Percentiles rank a stretch among this genome's conserved stretches.
These are phyloP conservation scores for Anas flavirostris DNA, from an alignment of 2,797 vertebrate genomes.

Conservation along the genomic window DNA sequence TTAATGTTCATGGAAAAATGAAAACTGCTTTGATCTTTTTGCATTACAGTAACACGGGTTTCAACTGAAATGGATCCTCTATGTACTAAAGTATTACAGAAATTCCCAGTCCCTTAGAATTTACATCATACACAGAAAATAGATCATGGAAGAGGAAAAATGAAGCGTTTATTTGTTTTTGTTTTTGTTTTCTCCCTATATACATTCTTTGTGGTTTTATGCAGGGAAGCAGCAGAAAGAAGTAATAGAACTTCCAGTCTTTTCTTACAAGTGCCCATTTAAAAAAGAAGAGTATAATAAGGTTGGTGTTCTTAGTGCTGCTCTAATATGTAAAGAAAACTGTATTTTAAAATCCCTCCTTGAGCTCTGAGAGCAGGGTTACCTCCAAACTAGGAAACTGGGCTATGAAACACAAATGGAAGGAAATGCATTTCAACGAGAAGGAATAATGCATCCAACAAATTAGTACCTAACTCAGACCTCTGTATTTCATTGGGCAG, in stretches of 20 bases:
- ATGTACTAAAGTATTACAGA: not conserved
- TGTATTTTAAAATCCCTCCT: not conserved
- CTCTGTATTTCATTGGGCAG: not conserved
- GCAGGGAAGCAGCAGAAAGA: not conserved
- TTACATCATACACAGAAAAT: not conserved
- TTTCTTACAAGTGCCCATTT: not conserved
- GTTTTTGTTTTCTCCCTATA: not conserved
- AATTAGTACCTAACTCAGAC: not conserved
- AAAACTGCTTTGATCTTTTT: not conserved
- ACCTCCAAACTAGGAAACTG: not conserved
- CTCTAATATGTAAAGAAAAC: not conserved
- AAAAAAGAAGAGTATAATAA: not conserved
- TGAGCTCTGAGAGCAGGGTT: not conserved
- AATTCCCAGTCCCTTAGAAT: not conserved
- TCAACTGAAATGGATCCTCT: not conserved
- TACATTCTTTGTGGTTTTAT: not conserved
- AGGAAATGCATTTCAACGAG: not conserved
- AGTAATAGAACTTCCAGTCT: not conserved
- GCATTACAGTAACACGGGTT: not conserved
- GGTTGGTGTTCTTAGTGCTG: not conserved
- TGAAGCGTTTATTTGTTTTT: too few species aligned
- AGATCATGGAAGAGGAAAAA: not conserved
- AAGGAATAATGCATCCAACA: not conserved
- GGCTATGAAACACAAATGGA: not conserved
- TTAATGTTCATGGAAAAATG: not conserved